Evolutionary conservation across 2,797 vertebrate genomes (phyloP).

Genomic region (Galaxias olidus): DNA sequence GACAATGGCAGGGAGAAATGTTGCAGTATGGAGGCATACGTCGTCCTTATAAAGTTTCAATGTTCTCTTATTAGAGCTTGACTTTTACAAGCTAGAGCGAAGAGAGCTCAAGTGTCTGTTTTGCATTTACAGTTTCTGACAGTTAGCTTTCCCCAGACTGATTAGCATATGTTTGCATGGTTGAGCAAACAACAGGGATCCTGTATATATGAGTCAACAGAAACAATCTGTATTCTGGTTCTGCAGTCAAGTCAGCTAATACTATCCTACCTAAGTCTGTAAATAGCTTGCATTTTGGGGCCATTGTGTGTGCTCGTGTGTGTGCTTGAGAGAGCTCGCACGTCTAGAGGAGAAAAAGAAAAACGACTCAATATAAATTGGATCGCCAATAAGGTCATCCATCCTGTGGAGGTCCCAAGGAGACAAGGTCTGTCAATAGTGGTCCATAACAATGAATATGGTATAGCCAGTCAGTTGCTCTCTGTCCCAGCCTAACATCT

Average conservation of each 20-base stretch:
- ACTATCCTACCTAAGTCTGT: too few relatives aligned
- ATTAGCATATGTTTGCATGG: too few relatives aligned
- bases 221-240: conserved; percentile 17
- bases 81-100: too few relatives aligned
- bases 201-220: conserved; percentile 22
- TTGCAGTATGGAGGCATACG: background rate
- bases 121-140: too few relatives aligned
- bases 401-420: background rate
- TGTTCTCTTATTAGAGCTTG: too few relatives aligned
- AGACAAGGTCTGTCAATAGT: conserved; percentile 14
- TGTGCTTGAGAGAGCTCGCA: background rate
- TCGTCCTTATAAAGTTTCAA: too few relatives aligned
- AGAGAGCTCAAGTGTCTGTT: too few relatives aligned
- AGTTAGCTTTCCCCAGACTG: too few relatives aligned
- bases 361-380: conserved; percentile 1
- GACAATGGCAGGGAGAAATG: background rate
- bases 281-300: too few relatives aligned
- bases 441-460: conserved; percentile 23
- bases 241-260: conserved; percentile 53
- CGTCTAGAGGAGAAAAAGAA: background rate
- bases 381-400: conserved; percentile 18
- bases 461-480: background rate
- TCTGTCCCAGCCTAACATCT: conserved; percentile 13
- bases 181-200: too few relatives aligned
- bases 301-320: background rate